Evolutionary conservation across 2,888 invertebrate genomes (phyloP).

Genomic region (Drosophila buzzatii): DNA sequence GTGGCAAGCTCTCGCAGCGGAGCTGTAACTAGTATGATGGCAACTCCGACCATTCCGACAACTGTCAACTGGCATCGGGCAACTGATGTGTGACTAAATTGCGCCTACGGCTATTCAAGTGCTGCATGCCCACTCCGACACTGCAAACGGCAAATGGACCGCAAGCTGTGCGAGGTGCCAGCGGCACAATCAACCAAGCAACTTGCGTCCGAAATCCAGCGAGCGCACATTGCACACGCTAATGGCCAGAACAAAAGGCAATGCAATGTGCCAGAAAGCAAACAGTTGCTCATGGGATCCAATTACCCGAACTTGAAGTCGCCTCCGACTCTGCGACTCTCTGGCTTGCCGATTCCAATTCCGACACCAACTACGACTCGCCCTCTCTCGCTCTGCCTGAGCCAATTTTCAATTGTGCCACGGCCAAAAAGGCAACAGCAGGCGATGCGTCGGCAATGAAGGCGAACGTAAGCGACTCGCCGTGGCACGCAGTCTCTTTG

Average conservation of each 20-base stretch:
- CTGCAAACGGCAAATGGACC: conserved; percentile 55
- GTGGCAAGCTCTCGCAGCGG: conserved; percentile 44
- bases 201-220: conserved; percentile 43
- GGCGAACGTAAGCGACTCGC: conserved; percentile 36
- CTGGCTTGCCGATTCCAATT: too few relatives aligned
- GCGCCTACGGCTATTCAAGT: conserved; percentile 54
- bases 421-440: conserved; percentile 70
- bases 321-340: neutral
- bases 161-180: conserved; percentile 65
- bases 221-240: conserved; percentile 55
- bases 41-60: conserved; percentile 5
- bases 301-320: conserved; percentile 59
- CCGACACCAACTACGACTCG: too few relatives aligned
- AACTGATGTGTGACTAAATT: conserved; percentile 73
- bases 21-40: conserved; percentile 11
- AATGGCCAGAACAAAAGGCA: conserved; percentile 53
- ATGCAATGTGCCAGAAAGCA: conserved; percentile 51
- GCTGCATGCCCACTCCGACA: neutral
- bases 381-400: conserved; percentile 20
- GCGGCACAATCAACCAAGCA: conserved; percentile 28
- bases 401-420: conserved; percentile 75
- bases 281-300: conserved; percentile 78
- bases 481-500: conserved; percentile 57
- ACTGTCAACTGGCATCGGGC: conserved; percentile 22
- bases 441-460: conserved; percentile 46